Base-by-base conservation (phyloP, 2,888 invertebrate species). In the Spicauda simplicius region DNA sequence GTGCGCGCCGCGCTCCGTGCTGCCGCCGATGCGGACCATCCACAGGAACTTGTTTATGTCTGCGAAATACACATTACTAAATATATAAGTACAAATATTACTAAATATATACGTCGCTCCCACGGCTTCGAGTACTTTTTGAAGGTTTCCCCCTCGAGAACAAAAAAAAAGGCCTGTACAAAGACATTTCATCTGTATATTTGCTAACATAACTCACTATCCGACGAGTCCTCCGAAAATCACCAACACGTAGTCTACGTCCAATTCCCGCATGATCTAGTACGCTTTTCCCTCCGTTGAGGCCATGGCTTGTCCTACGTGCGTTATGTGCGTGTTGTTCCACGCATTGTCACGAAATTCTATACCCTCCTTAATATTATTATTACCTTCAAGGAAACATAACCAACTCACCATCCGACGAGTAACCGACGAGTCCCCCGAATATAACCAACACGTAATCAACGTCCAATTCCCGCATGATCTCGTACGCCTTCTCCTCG, bases 261-360 rank as follows among this genome's bases (percentile, higher is more conserved):
- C 99, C 52, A 99, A 88, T 84, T 99, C 99, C 70, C 95, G 94
- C 99, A 99, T 99, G 77, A 99, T 99, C 90, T 98, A 98, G 83
- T 99, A 99, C 0, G 99, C 99, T 81, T 97, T 97, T 75, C 99
- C 98, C 87, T 99, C 99, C 0, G 97, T 95, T 56, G 98, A 98
- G 0, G 99, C 98, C 99, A 99, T 99, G 1, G 99, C 99, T 88
- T 99, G 99, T 0, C 99, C 99, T 0, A 99, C 99, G 71, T 99
- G 94, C 10, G 98, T 99, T 80, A 99, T 99, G 88, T 99, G 99
- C 14, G 99, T 99, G 88, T 99, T 99, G 90, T 99, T 99, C 99
- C 99, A 99, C 0, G 99, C 99, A 83, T 99, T 99, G 87, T 99
- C 99, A 86, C n/a, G n/a, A n/a, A n/a, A n/a, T n/a, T n/a, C n/a